Conservation (phyloP, 2,888 invertebrate species). For the Schrankia costaestrigalis region DNA sequence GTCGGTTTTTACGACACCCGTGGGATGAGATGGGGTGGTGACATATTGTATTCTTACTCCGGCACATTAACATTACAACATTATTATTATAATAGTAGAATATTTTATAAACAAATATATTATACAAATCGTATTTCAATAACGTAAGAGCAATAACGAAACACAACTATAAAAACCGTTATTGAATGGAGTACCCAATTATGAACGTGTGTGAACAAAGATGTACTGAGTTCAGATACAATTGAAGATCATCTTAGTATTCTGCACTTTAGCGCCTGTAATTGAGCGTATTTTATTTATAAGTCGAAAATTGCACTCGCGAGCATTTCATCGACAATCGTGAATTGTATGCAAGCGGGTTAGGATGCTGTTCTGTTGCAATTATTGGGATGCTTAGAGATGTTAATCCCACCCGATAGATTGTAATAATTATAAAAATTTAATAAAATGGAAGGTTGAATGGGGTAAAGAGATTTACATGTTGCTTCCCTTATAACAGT, state of each 20-base stretch:
- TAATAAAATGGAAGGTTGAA: too few species aligned
- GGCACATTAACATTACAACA: too few species aligned
- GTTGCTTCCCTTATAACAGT: too few species aligned
- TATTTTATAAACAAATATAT: too few species aligned
- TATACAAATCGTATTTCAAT: too few species aligned
- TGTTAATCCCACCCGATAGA: constrained; percentile 28
- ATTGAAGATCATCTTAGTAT: constrained; percentile 40
- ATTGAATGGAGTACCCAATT: constrained; percentile 33
- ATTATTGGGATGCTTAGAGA: constrained; percentile 35
- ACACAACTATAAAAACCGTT: constrained; percentile 22
- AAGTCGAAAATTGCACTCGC: constrained; percentile 55
- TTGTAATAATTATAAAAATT: too few species aligned
- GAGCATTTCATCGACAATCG: constrained; percentile 58
- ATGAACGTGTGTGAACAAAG: constrained; percentile 32
- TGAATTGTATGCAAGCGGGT: constrained; percentile 49
- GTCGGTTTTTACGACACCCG: too few species aligned
- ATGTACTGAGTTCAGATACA: constrained; percentile 30
- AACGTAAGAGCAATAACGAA: too few species aligned
- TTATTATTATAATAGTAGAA: too few species aligned
- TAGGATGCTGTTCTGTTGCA: constrained; percentile 38
- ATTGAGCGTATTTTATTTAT: constrained; percentile 63
- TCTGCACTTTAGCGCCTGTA: constrained; percentile 48
- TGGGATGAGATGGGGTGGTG: too few species aligned
- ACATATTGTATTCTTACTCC: too few species aligned
- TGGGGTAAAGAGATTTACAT: too few species aligned